A percentile compares a stretch with the other conserved stretches of the same genome.
Conservation (phyloP, 1,140 invertebrate genomes). For the Aphis craccivora region DNA sequence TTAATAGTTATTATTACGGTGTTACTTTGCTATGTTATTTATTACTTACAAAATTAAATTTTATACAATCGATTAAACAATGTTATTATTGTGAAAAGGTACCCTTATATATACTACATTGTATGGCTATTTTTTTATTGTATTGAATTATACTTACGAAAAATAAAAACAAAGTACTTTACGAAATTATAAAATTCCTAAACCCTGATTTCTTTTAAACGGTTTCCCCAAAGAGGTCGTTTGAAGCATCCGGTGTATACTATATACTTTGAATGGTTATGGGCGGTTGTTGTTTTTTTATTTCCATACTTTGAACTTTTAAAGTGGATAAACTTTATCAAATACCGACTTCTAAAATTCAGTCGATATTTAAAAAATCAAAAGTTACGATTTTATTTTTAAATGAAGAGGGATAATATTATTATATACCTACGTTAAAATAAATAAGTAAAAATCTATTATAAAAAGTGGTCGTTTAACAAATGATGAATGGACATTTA, state of each 20-base stretch:
- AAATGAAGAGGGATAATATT: not conserved
- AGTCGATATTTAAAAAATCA: slow-evolving; percentile 1
- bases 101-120: not conserved
- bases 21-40: not conserved
- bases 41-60: not conserved
- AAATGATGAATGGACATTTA: not conserved
- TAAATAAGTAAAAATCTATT: not conserved
- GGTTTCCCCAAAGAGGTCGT: not conserved
- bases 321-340: slow-evolving; percentile 9
- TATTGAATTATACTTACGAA: not conserved
- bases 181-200: not conserved
- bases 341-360: not conserved
- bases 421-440: not conserved
- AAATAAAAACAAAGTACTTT: not conserved
- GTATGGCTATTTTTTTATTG: not conserved
- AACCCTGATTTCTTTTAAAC: not conserved
- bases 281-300: slow-evolving; percentile 2
- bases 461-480: not conserved
- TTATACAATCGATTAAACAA: not conserved
- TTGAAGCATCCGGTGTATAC: slow-evolving; percentile 12
- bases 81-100: not conserved
- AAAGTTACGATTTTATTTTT: not conserved
- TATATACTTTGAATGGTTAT: not conserved
- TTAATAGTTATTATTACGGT: not conserved
- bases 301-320: not conserved